These are phyloP conservation scores for Drosophila rellima DNA, from an alignment of 2,888 invertebrate species.

Conservation along the genomic window DNA sequence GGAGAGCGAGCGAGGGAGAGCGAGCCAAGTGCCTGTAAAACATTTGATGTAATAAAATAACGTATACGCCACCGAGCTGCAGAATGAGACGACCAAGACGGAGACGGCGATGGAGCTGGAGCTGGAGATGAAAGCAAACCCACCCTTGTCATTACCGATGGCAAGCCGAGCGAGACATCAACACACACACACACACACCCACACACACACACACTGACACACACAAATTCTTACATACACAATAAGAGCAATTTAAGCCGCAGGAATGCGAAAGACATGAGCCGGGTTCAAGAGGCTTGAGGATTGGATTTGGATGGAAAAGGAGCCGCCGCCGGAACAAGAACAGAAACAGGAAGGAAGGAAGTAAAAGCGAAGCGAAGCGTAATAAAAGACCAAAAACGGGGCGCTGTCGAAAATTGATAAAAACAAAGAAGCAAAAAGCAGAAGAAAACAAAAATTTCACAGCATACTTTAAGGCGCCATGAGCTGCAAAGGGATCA, in stretches of 20 bases:
- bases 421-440: slow-evolving; percentile 53
- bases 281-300: slow-evolving; percentile 16
- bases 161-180: slow-evolving; percentile 51
- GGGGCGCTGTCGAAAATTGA: slow-evolving; percentile 58
- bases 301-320: slow-evolving; percentile 3
- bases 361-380: slow-evolving; percentile 50
- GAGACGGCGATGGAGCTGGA: slow-evolving; percentile 27
- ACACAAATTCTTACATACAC: slow-evolving; percentile 29
- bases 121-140: slow-evolving; percentile 43
- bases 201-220: slow-evolving; percentile 16
- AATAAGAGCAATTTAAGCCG: slow-evolving; percentile 80
- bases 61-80: slow-evolving; percentile 74
- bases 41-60: slow-evolving; percentile 81
- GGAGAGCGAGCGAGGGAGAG: slow-evolving; percentile 16
- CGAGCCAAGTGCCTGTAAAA: slow-evolving; percentile 70
- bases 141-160: slow-evolving; percentile 59
- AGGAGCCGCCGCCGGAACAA: slow-evolving; percentile 42
- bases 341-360: slow-evolving; percentile 42
- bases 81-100: slow-evolving; percentile 46
- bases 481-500: background rate
- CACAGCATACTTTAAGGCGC: slow-evolving; percentile 47
- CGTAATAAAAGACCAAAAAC: slow-evolving; percentile 56
- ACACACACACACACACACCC: slow-evolving; percentile 34
- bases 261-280: slow-evolving; percentile 72
- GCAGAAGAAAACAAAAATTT: slow-evolving; percentile 38